Evolutionary conservation across 2,888 invertebrate genomes (phyloP), one percentile per base, ranked within the genome.

Genomic region (Meteorus colon): DNA sequence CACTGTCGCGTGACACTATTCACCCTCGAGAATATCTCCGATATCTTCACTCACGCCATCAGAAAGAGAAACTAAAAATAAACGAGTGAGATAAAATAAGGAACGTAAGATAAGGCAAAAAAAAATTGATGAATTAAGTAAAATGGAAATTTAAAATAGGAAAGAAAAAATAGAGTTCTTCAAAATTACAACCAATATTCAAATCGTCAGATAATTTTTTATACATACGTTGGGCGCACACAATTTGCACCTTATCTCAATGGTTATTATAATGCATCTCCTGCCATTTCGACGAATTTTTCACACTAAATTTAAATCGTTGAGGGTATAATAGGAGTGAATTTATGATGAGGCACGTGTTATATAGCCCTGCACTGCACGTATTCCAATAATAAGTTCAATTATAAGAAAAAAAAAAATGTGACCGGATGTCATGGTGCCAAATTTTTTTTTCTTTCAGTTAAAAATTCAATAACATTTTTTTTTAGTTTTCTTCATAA

Each of bases 241-340:
- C 29, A 63, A 72, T 63, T 29, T 63, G 12, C 45, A 41, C 55
- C 8, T 24, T 24, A 24, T 24, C 24, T 24, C 24, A 24, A 1
- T 24, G 48, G 48, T 70, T 70, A 59, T 70, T 70, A 37, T 8
- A 60, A 29, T 59, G 27, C 16, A 19, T 24, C 70, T 45, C n/a
- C 8, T n/a, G 27, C 41, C 24, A 14, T 24, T 60, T 37, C 60
- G 37, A 29, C 37, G 10, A 45, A 19, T 72, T 63, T 72, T 19
- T 19, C 48, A 63, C 48, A 29, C 24, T 24, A 41, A 41, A 70
- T 60, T 70, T 63, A 41, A 63, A 72, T 63, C 31, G 45, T 34
- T 48, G 48, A 48, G 31, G 14, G 34, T 63, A 37, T 63, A 24
- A 51, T 63, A 29, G 48, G 63, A 63, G 31, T 48, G 51, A 63